Evolutionary conservation across 1,140 invertebrate species (phyloP), one percentile per base, ranked within the genome.

Genomic region (Macrotrachela quadricornifera): DNA sequence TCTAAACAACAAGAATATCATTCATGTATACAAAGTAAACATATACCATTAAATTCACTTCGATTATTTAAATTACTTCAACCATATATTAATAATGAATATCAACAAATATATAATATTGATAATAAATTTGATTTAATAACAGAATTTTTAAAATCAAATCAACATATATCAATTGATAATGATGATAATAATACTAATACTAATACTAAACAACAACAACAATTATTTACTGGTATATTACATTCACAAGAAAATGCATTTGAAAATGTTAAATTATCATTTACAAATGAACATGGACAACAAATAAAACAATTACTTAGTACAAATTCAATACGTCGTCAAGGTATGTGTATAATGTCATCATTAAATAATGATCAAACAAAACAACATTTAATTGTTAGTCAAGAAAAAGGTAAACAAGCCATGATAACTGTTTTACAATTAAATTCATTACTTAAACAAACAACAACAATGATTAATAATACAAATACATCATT

Each of bases 231-330:
- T 37, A 65, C 64, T 14, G 66, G 80, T 10, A 82, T 79, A 6
- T 64, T 80, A 61, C 83, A 87, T n/a, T 92, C 87, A 0, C 88
- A 94, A 71, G 90, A 96, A 71, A 86, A 87, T 3, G 87, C 88
- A 0, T 94, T 96, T 73, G 90, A 96, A 70, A 95, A 95, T 71
- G 88, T 95, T 0, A 75, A 85, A 50, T 90, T 94, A 83, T 91
- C 82, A 61, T 94, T 86, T 67, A 82, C 84, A 3, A 88, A 88
- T 1, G 88, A 95, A 67, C 87, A 94, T 65, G 88, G 87, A 0
- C 85, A 92, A 64, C 85, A 83, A 0, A 94, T 95, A 55, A 76
- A 88, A 14, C 87, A 94, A 64, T 71, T 96, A 47, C 76, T 96
- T 52, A 83, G 82, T 0, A 80, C 83, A 9, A 85, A 92, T 63